Percentiles rank a stretch among this genome's conserved stretches.
phyloP scores from a whole-genome alignment of 2,797 vertebrate genomes.

The Eulemur coronatus region DNA sequence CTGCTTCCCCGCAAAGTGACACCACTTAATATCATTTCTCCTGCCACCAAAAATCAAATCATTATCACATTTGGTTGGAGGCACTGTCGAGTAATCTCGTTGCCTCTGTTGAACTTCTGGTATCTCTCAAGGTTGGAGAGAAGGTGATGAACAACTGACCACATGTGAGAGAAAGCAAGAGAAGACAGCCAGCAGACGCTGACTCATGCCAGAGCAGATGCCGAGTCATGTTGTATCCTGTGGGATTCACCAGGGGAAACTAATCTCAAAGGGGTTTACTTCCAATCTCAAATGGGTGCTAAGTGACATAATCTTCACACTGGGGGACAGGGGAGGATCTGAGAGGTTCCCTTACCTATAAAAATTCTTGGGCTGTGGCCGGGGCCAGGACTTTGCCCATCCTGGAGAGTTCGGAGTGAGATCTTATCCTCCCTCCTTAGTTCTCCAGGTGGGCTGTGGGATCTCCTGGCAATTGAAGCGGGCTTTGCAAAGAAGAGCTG shows the following conservation, averaged over 20 bases:
- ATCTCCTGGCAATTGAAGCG: constrained; percentile 80
- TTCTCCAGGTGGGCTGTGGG: constrained; percentile 52
- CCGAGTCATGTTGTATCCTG: not conserved
- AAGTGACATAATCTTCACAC: not conserved
- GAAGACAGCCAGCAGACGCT: not conserved
- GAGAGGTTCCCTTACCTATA: not conserved
- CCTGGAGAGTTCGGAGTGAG: not conserved
- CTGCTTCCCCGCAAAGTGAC: not conserved
- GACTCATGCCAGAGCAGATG: not conserved
- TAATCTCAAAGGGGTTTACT: not conserved
- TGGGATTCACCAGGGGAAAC: not conserved
- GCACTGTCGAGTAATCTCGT: not conserved
- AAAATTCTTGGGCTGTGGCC: not conserved
- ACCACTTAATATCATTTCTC: not conserved
- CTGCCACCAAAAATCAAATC: not conserved
- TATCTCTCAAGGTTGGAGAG: not conserved
- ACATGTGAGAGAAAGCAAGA: not conserved
- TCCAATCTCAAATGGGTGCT: not conserved
- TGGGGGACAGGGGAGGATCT: not conserved
- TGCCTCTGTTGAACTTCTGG: not conserved
- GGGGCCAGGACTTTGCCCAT: not conserved
- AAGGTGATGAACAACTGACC: not conserved
- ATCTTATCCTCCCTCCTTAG: fast-evolving
- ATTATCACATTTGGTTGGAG: not conserved
- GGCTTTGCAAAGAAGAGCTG: constrained; percentile 79